Evolutionary conservation across 2,888 invertebrate species (phyloP).

Genomic region (Capitulum mitella): DNA sequence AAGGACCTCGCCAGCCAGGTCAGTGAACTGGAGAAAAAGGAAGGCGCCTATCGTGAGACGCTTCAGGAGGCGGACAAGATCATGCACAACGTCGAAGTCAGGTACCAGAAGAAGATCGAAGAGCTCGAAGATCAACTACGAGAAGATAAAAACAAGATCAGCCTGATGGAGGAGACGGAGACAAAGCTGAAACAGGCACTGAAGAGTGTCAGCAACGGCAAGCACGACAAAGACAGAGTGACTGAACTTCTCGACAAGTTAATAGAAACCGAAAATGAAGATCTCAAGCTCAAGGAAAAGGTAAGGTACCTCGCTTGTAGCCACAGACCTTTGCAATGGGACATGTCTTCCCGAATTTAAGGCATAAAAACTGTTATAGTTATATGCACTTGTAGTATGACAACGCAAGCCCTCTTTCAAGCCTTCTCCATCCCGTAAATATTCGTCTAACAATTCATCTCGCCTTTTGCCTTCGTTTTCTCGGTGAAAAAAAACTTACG

Average conservation of each 20-base stretch:
- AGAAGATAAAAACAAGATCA: neutral
- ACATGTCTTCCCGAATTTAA: too few relatives aligned
- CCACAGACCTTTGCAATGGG: too few relatives aligned
- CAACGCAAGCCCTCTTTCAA: too few relatives aligned
- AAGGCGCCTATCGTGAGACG: conserved; percentile 36
- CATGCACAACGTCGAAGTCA: conserved; percentile 36
- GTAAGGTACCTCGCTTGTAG: too few relatives aligned
- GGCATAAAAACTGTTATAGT: too few relatives aligned
- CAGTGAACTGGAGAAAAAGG: conserved; percentile 34
- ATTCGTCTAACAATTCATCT: too few relatives aligned
- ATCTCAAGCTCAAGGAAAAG: conserved; percentile 13
- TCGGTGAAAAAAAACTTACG: too few relatives aligned
- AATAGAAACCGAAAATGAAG: conserved; percentile 10
- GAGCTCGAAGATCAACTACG: conserved; percentile 29
- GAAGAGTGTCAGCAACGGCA: neutral
- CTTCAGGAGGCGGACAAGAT: conserved; percentile 38
- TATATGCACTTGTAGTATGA: too few relatives aligned
- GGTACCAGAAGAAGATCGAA: conserved; percentile 34
- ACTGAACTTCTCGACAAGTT: conserved; percentile 21
- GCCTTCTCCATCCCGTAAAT: too few relatives aligned
- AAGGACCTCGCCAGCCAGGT: neutral
- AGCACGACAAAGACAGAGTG: neutral
- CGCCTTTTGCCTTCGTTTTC: too few relatives aligned
- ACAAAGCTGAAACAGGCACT: neutral
- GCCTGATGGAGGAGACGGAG: conserved; percentile 6